phyloP scores from a whole-genome alignment of 2,113 vertebrate species.

The Zosterops pallidus region DNA sequence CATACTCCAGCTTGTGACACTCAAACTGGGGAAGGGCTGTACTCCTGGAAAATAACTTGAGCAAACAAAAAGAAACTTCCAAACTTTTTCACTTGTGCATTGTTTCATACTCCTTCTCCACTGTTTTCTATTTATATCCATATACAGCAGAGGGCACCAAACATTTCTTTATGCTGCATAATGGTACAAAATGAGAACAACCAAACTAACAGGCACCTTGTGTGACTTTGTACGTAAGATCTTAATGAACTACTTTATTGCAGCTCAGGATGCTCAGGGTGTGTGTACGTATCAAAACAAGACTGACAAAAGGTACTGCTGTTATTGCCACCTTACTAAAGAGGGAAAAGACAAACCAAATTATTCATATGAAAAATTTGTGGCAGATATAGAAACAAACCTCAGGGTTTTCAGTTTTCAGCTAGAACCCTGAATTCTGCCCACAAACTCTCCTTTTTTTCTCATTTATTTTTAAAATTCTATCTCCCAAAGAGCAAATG shows the following conservation, averaged over 20 bases:
- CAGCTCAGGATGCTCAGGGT: not conserved
- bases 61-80: not conserved
- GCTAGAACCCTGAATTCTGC: not conserved
- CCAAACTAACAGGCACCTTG: not conserved
- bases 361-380: not conserved
- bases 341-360: not conserved
- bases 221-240: not conserved
- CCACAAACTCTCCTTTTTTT: not conserved
- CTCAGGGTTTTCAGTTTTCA: not conserved
- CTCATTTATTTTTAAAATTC: not conserved
- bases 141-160: not conserved
- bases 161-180: not conserved
- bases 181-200: not conserved
- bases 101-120: not conserved
- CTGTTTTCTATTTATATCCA: not conserved
- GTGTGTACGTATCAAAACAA: not conserved
- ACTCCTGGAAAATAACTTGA: not conserved
- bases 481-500: not conserved
- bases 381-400: not conserved
- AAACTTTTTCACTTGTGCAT: not conserved
- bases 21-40: not conserved
- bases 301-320: not conserved
- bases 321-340: not conserved
- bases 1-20: not conserved
- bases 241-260: not conserved